Base-by-base conservation (phyloP, 1,140 invertebrate species). In the Drosophila ohnishii region DNA sequence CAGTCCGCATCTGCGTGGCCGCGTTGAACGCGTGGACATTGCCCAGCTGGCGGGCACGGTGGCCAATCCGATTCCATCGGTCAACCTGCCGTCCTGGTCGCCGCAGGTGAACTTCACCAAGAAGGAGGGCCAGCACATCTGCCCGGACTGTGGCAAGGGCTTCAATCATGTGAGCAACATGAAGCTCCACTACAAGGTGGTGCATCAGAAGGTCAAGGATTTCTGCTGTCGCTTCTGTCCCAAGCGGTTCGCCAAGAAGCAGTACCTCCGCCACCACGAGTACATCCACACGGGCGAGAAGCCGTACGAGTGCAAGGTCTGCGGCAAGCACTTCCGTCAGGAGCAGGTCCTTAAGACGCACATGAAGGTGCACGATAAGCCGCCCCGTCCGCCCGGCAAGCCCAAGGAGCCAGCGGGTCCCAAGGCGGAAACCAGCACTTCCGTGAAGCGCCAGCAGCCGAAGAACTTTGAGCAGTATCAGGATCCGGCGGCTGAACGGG, bases 221-320 rank as follows among this genome's bases (percentile, higher is more conserved):
- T 91, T 90, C 50, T 85, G 86, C 37, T 91, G 90, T 60, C 78
- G 89, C 47, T 91, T 90, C 56, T 91, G 90, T 55, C 80, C 88
- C n/a, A 85, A 89, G 47, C 72, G 86, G 3, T 91, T 91, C 44
- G 86, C 89, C 16, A 91, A 91, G 62, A 90, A 90, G 35, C 90
- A 91, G 48, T 90, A 89, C n/a, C 58, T 91, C 9, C 90, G 90
- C 19, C 90, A 91, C 63, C 90, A 91, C 56, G 89, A 91, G 45
- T 91, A 88, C 67, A 91, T 89, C 0, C 90, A 91, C 32, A 91
- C 90, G 48, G 95, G 95, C 4, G 90, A 91, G 39, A 91, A 91
- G 55, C 90, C 90, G 0, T 90, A 84, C 62, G 90, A 90, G 44
- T 91, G 90, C 58, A 84, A 78, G 55, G 73, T 81, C 5, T 91